Percentiles rank a stretch among this genome's conserved stretches.
Conservation (phyloP, 2,797 vertebrate genomes). For the Neopelma chrysocephalum region DNA sequence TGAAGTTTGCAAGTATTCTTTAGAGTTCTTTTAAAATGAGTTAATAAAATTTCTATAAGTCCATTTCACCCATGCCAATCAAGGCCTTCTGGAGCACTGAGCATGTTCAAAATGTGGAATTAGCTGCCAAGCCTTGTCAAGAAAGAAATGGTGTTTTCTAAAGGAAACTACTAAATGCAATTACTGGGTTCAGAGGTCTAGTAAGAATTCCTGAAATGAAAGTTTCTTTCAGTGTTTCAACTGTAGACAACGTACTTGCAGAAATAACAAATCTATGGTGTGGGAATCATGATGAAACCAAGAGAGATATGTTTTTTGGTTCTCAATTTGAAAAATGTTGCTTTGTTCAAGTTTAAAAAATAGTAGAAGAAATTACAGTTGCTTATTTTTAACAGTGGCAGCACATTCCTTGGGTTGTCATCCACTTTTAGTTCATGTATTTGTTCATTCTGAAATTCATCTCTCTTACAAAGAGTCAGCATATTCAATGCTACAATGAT, state of each 20-base stretch:
- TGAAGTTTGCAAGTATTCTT: not conserved
- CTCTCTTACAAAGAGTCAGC: not conserved
- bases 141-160: not conserved
- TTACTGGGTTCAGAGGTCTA: not conserved
- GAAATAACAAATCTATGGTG: not conserved
- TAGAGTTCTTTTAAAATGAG: not conserved
- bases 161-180: not conserved
- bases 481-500: not conserved
- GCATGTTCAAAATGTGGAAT: not conserved
- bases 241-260: not conserved
- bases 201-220: not conserved
- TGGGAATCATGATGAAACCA: not conserved
- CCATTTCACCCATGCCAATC: not conserved
- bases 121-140: not conserved
- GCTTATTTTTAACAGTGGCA: not conserved
- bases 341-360: not conserved
- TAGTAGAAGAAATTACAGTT: not conserved
- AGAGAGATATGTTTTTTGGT: not conserved
- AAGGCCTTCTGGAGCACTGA: not conserved
- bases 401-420: not conserved
- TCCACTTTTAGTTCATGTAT: not conserved
- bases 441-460: not conserved
- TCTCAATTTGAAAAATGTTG: not conserved
- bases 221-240: not conserved
- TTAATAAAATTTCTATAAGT: not conserved